Evolutionary conservation across 1,140 invertebrate genomes (phyloP).

Genomic region (Goniozus legneri): DNA sequence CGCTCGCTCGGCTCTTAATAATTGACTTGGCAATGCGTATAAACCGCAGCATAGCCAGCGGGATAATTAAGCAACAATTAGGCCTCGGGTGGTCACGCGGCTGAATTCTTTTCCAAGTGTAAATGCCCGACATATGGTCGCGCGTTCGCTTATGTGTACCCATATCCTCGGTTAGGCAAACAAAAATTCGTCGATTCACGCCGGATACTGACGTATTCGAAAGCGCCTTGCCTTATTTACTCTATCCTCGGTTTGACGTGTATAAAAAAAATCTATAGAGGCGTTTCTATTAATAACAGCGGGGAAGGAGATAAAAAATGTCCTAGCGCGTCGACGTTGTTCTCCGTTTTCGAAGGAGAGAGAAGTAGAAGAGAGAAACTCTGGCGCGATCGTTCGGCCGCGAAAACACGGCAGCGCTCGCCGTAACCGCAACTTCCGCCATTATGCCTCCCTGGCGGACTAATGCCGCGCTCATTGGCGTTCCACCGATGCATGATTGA

Average conservation of each 20-base stretch:
- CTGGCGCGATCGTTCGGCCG: slow-evolving; percentile 30
- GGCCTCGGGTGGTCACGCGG: slow-evolving; percentile 36
- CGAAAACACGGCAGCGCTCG: slow-evolving; percentile 37
- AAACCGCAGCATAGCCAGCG: slow-evolving; percentile 44
- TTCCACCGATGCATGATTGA: slow-evolving; percentile 20
- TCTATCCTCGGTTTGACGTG: no score
- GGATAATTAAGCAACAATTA: slow-evolving; percentile 54
- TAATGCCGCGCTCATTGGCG: slow-evolving; percentile 22
- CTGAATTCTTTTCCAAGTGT: background rate
- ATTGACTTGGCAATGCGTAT: slow-evolving; percentile 47
- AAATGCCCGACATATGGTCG: slow-evolving; percentile 29
- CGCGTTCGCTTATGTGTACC: slow-evolving; percentile 13
- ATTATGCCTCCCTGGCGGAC: slow-evolving; percentile 19
- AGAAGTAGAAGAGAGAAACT: no score
- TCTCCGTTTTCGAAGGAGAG: no score
- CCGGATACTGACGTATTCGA: no score
- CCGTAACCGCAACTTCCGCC: slow-evolving; percentile 37
- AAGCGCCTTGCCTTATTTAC: no score
- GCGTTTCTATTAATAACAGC: no score
- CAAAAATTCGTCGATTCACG: no score
- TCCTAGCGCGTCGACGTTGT: no score
- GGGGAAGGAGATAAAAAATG: no score
- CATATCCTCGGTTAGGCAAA: no score
- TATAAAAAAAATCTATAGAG: no score
- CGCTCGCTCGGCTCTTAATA: slow-evolving; percentile 36